phyloP scores from a whole-genome alignment of 2,888 invertebrate species.

The Glyphotaelius pellucidus region DNA sequence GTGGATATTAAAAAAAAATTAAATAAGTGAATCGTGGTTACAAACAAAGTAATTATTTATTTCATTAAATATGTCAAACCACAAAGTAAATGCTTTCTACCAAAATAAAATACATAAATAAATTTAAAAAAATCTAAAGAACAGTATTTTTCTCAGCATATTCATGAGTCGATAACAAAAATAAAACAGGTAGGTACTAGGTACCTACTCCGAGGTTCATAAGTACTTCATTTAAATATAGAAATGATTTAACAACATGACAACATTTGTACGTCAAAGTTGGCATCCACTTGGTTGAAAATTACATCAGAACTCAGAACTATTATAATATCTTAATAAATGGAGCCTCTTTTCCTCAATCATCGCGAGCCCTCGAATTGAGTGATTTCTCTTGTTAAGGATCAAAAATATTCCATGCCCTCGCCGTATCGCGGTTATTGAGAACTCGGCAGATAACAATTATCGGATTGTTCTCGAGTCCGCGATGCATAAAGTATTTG shows the following conservation, averaged over 20 bases:
- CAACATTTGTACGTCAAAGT: background rate
- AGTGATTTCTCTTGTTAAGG: conserved; percentile 18
- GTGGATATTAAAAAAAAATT: no score
- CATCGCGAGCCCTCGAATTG: background rate
- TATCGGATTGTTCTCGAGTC: conserved; percentile 24
- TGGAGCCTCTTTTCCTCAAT: background rate
- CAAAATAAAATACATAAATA: no score
- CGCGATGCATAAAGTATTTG: conserved; percentile 32
- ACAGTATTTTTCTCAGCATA: no score
- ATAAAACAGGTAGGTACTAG: background rate
- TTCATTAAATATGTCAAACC: no score
- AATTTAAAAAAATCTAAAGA: no score
- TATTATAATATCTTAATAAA: background rate
- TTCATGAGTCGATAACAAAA: background rate
- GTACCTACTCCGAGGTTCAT: background rate
- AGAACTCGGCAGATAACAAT: conserved; percentile 23
- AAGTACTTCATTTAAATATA: background rate
- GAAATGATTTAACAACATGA: background rate
- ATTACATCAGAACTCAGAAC: background rate
- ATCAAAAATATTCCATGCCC: conserved; percentile 2
- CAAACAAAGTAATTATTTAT: no score
- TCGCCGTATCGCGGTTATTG: background rate
- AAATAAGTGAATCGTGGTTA: no score
- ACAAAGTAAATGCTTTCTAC: no score
- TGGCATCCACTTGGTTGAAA: background rate